Percentiles rank a stretch among this genome's conserved stretches.
phyloP scores from a whole-genome alignment of 2,113 vertebrate species.

The Dolichallabes microphthalmus region DNA sequence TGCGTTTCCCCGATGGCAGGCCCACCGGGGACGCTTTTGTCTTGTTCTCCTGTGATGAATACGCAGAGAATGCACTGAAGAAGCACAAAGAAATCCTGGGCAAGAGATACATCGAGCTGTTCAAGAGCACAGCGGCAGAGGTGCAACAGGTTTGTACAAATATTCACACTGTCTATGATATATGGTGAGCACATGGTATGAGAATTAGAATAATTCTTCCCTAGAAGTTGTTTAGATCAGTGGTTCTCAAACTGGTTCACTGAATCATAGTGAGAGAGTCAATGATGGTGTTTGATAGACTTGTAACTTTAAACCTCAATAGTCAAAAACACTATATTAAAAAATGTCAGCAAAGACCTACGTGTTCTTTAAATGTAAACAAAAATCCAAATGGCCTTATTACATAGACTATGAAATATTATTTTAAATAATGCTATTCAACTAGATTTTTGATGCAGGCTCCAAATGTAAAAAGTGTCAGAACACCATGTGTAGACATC shows the following conservation, averaged over 20 bases:
- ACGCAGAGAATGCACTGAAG: slow-evolving; percentile 88
- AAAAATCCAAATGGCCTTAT: background rate
- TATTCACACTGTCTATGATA: background rate
- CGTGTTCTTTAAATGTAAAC: background rate
- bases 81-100: slow-evolving; percentile 96
- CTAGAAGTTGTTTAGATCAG: background rate
- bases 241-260: background rate
- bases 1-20: slow-evolving; percentile 77
- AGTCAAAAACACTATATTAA: background rate
- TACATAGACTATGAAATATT: background rate
- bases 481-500: background rate
- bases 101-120: slow-evolving; percentile 95
- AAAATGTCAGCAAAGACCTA: background rate
- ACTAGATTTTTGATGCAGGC: background rate
- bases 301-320: background rate
- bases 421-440: background rate
- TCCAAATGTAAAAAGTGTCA: background rate
- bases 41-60: slow-evolving; percentile 91
- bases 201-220: background rate
- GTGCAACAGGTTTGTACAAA: slow-evolving; percentile 85
- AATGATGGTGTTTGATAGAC: background rate
- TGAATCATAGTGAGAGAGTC: background rate
- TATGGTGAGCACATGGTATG: background rate
- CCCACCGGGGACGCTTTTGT: slow-evolving; percentile 97
- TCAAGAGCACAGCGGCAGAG: slow-evolving; percentile 94